phyloP scores from a whole-genome alignment of 1,140 invertebrate genomes.

The Saccostrea glomerata region DNA sequence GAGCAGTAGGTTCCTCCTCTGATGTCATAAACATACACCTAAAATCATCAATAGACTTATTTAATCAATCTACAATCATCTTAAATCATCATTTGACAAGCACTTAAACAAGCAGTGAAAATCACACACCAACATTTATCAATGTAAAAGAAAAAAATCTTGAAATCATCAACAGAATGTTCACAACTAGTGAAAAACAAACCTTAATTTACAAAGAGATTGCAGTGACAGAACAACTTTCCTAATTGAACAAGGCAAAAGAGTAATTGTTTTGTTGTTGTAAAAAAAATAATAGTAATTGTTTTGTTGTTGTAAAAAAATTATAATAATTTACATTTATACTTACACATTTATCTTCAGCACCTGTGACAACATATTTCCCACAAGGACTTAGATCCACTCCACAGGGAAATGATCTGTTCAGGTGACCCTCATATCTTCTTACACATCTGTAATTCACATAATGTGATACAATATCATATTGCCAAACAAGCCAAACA shows the following conservation, averaged over 20 bases:
- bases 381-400: constrained; percentile 76
- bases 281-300: too few species aligned
- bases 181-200: too few species aligned
- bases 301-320: too few species aligned
- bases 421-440: constrained; percentile 74
- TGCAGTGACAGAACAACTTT: too few species aligned
- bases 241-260: too few species aligned
- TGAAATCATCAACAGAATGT: too few species aligned
- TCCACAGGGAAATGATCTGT: constrained; percentile 74
- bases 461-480: not conserved
- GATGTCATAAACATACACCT: constrained; percentile 75
- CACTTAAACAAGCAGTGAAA: not conserved
- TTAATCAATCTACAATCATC: not conserved
- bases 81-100: not conserved
- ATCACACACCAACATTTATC: too few species aligned
- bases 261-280: too few species aligned
- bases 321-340: not conserved
- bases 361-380: constrained; percentile 75
- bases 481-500: too few species aligned
- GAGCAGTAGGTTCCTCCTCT: constrained; percentile 71
- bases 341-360: constrained; percentile 77
- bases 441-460: constrained; percentile 71
- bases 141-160: too few species aligned
- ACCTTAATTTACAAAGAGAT: too few species aligned
- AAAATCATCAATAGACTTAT: constrained; percentile 34